A percentile compares a stretch with the other conserved stretches of the same genome.
These are phyloP conservation scores for Parnassius glacialis DNA, from an alignment of 2,888 invertebrate species.

Conservation along the genomic window DNA sequence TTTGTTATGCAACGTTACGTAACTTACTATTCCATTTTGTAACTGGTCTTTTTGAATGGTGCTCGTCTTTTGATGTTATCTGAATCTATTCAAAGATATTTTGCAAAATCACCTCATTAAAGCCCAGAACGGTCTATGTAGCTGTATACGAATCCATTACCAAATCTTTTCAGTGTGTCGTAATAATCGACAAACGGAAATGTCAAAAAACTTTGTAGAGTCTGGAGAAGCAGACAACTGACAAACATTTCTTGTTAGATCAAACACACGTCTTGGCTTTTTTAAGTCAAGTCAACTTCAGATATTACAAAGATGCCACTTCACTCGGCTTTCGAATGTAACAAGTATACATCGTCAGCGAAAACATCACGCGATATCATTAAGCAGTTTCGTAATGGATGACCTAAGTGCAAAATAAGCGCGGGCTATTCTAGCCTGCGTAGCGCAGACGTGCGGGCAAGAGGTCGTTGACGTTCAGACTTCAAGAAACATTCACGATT, in stretches of 20 bases:
- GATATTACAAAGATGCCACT: neutral
- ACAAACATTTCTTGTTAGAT: no score
- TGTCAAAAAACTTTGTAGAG: no score
- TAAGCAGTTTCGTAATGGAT: constrained; percentile 16
- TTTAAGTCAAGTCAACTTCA: neutral
- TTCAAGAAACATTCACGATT: neutral
- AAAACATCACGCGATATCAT: constrained; percentile 4
- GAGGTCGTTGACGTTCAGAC: constrained; percentile 12
- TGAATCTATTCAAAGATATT: no score
- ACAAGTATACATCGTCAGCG: constrained; percentile 2
- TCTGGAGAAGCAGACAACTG: no score
- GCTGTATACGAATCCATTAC: no score
- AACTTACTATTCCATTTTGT: constrained; percentile 2
- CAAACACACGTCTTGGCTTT: constrained; percentile 1
- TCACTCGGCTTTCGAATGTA: constrained; percentile 9
- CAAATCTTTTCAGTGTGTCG: no score
- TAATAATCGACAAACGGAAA: no score
- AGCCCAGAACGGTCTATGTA: no score
- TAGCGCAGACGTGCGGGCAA: neutral
- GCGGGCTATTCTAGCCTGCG: constrained; percentile 9
- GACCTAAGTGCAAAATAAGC: constrained; percentile 13
- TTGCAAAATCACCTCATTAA: no score
- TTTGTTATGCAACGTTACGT: constrained; percentile 1
- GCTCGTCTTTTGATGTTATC: no score
- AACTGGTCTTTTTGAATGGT: no score